These are phyloP conservation scores for Leuctra nigra DNA, from an alignment of 2,888 invertebrate species.

Conservation along the genomic window DNA sequence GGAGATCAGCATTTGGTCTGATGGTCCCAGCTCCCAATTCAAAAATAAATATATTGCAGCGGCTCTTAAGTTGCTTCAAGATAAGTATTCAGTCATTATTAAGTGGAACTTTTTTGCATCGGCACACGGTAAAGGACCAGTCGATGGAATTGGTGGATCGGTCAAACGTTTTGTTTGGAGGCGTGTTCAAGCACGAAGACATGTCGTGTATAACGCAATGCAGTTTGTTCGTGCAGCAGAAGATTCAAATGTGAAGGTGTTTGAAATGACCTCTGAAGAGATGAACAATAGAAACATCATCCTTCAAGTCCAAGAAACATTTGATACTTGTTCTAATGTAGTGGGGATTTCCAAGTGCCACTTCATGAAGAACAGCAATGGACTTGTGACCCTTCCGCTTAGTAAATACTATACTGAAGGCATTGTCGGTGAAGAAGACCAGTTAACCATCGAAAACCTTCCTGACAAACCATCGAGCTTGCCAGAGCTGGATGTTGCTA, in stretches of 20 bases:
- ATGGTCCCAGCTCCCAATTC: slow-evolving; percentile 5
- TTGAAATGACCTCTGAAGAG: neutral
- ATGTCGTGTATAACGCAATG: neutral
- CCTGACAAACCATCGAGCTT: too few relatives aligned
- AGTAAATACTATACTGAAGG: too few relatives aligned
- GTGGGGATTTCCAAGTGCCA: neutral
- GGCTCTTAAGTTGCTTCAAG: neutral
- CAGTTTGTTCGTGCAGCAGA: neutral
- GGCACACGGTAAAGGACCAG: neutral
- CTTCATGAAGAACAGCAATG: too few relatives aligned
- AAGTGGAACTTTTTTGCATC: neutral
- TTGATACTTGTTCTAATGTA: neutral
- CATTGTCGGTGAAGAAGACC: too few relatives aligned
- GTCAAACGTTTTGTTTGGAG: neutral
- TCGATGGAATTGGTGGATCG: neutral
- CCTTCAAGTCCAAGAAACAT: neutral
- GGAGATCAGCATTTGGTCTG: slow-evolving; percentile 8
- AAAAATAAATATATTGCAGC: slow-evolving; percentile 10
- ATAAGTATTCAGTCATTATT: neutral
- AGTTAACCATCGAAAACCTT: too few relatives aligned
- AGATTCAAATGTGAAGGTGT: neutral
- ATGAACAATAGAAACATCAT: neutral
- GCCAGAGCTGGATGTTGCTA: too few relatives aligned
- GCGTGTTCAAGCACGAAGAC: neutral
- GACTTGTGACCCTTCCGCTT: too few relatives aligned